A percentile compares a stretch with the other conserved stretches of the same genome.
phyloP scores from a whole-genome alignment of 2,797 vertebrate genomes.

The Catamblyrhynchus diadema region DNA sequence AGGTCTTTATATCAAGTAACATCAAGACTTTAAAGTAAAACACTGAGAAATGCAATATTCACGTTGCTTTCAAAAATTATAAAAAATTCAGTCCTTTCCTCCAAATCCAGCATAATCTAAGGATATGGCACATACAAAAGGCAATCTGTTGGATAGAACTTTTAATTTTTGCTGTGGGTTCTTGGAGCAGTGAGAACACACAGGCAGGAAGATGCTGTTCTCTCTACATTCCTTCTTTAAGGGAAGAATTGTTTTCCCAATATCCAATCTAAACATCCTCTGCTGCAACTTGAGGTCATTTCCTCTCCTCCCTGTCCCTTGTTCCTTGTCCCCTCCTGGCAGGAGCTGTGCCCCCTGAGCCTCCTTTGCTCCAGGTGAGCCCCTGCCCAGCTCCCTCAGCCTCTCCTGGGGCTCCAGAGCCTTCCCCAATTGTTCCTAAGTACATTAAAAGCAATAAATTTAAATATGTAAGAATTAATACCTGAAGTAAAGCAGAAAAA shows the following conservation, averaged over 20 bases:
- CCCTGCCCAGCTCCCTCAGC: neutral
- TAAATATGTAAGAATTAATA: neutral
- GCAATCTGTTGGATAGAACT: rapidly evolving
- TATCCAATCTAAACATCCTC: neutral
- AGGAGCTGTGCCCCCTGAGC: neutral
- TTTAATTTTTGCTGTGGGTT: rapidly evolving
- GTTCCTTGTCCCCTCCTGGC: neutral
- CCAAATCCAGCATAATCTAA: neutral
- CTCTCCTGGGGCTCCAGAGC: rapidly evolving
- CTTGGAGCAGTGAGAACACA: neutral
- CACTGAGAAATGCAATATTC: neutral
- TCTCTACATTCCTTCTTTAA: neutral
- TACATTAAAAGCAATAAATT: neutral
- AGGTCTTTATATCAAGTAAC: neutral
- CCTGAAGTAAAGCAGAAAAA: neutral
- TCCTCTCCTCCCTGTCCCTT: neutral
- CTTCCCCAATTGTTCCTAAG: rapidly evolving
- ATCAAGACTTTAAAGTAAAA: neutral
- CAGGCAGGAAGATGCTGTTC: neutral
- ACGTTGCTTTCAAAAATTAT: neutral
- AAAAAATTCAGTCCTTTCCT: neutral
- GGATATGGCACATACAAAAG: rapidly evolving
- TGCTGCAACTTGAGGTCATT: neutral
- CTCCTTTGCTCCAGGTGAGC: neutral
- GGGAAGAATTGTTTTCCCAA: too few relatives aligned